These are phyloP conservation scores for Rugalucina vietnamica DNA, from an alignment of 2,888 invertebrate species.

Conservation along the genomic window DNA sequence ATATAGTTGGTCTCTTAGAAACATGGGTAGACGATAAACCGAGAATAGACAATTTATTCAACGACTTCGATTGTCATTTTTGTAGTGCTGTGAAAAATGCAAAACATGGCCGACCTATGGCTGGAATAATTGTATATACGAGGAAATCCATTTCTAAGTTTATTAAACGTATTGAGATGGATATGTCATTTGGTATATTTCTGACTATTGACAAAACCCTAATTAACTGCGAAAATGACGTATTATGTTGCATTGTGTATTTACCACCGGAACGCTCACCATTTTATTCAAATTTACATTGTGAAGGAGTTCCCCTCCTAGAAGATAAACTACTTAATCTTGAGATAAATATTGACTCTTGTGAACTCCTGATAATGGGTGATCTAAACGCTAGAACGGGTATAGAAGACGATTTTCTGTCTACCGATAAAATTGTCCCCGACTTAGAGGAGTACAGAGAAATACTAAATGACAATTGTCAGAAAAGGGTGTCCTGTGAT, in stretches of 20 bases:
- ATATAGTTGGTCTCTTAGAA: neutral
- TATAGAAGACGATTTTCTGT: neutral
- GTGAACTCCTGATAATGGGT: neutral
- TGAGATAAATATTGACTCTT: too few relatives aligned
- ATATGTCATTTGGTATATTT: neutral
- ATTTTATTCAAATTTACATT: neutral
- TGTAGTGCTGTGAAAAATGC: neutral
- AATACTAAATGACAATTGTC: neutral
- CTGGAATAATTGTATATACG: neutral
- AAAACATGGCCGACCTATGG: neutral
- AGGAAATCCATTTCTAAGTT: neutral
- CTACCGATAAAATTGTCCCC: neutral
- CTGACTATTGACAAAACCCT: neutral
- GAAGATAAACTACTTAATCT: neutral
- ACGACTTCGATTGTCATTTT: neutral
- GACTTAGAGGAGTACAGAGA: neutral
- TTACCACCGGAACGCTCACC: neutral
- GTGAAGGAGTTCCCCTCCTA: neutral
- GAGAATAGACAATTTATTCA: neutral
- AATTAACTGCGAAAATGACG: neutral
- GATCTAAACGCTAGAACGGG: neutral
- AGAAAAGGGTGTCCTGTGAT: neutral
- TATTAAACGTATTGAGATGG: neutral
- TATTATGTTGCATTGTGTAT: neutral
- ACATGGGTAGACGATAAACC: neutral